Base-by-base conservation (phyloP, 1,140 invertebrate genomes). In the Cyclina sinensis region DNA sequence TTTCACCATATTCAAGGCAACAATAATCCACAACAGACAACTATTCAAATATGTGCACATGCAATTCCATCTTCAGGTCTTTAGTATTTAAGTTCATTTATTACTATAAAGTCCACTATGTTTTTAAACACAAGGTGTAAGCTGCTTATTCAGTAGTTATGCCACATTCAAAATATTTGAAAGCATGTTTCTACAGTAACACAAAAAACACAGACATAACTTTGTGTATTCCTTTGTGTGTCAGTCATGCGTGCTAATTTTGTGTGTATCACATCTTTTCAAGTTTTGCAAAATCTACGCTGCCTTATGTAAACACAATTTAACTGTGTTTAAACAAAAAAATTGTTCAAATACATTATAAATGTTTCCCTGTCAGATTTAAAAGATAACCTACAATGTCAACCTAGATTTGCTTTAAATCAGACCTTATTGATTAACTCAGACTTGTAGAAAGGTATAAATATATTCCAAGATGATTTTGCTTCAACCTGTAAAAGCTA, bases 1-100 rank as follows among this genome's bases (percentile, higher is more conserved):
- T 76, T 76, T 76, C 43, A 76, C 73, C 73, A 76, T 76, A 76
- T 48, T 76, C 32, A 21, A n/a, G 16, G 46, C 27, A 46, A 76
- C 35, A 65, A 65, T 21, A 18, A 65, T 70, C 30, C 65, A 39
- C 14, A 37, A 16, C 14, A 70, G 11, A 37, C 32, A 70, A 70
- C 21, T 37, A 35, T 70, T 12, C 4, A 35, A 62, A 62, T 24
- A 4, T 2, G 5, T 9, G 24, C 57, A 62, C 57, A n/a, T n/a
- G n/a, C n/a, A 62, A 62, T 62, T 62, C 57, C 24, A 62, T 62
- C 18, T 62, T 27, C n/a, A n/a, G n/a, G n/a, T n/a, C n/a, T n/a
- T n/a, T n/a, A n/a, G n/a, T 62, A 27, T n/a, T 27, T 7, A 43
- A 7, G 43, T 62, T 62, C 24, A 27, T 27, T 3, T 27, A 9